Evolutionary conservation across 2,113 vertebrate species (phyloP).

Genomic region (Rhagologus leucostigma): DNA sequence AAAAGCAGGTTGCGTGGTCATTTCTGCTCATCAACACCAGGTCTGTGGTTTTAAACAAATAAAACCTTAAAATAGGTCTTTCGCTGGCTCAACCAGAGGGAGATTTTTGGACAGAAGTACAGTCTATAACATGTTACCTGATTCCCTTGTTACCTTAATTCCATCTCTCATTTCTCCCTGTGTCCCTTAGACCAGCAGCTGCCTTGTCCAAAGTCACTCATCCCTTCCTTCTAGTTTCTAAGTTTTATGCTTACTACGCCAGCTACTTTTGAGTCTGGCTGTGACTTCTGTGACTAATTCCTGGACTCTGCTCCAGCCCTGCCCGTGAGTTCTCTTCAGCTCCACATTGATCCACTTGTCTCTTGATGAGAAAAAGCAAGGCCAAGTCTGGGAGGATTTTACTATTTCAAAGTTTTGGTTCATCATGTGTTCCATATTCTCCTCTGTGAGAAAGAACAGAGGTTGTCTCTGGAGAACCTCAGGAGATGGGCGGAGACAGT

Average conservation of each 20-base stretch:
- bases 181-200: not conserved
- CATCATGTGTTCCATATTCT: not conserved
- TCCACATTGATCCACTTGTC: not conserved
- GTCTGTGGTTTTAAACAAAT: not conserved
- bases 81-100: not conserved
- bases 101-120: not conserved
- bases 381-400: not conserved
- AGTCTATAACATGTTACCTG: not conserved
- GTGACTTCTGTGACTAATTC: not conserved
- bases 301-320: not conserved
- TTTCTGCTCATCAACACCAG: not conserved
- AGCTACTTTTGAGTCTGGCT: not conserved
- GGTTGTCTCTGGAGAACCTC: not conserved
- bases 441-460: not conserved
- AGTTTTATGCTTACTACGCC: not conserved
- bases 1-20: not conserved
- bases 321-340: not conserved
- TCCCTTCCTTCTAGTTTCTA: not conserved
- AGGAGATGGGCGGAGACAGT: not conserved
- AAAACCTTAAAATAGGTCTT: not conserved
- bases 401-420: not conserved
- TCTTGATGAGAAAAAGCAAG: not conserved
- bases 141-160: not conserved
- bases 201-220: not conserved
- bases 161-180: not conserved